Conservation (phyloP, 1,140 invertebrate species). For the Samia ricini region DNA sequence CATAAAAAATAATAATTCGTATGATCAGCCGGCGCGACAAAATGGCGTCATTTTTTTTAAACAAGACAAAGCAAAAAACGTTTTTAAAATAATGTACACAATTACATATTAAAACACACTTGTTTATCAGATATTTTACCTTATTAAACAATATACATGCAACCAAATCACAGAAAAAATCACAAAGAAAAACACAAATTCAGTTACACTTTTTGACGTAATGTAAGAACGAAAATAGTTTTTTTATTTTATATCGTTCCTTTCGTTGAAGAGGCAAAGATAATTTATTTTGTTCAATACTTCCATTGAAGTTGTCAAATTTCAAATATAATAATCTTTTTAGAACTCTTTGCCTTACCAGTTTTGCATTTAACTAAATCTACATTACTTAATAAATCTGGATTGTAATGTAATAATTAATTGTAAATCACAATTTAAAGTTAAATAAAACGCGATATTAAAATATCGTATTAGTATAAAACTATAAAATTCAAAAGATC, state of each 20-base stretch:
- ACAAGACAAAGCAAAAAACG: slow-evolving; percentile 46
- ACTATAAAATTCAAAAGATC: too few relatives aligned
- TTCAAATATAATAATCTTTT: too few relatives aligned
- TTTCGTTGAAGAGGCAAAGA: slow-evolving; percentile 14
- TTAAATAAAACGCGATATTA: too few relatives aligned
- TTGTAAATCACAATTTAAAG: too few relatives aligned
- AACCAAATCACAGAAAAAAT: slow-evolving; percentile 38
- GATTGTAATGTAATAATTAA: too few relatives aligned
- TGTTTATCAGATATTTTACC: slow-evolving; percentile 21
- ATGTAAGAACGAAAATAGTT: slow-evolving; percentile 64
- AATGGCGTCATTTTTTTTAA: slow-evolving; percentile 74
- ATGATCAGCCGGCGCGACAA: slow-evolving; percentile 74
- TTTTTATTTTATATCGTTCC: slow-evolving; percentile 16
- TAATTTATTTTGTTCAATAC: neutral
- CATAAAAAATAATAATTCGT: slow-evolving; percentile 56
- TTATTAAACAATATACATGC: slow-evolving; percentile 38
- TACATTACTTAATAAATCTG: too few relatives aligned
- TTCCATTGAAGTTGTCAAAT: too few relatives aligned
- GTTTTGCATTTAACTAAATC: too few relatives aligned
- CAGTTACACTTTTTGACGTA: slow-evolving; percentile 71
- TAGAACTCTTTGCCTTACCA: too few relatives aligned
- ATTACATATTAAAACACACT: slow-evolving; percentile 2
- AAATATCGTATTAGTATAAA: too few relatives aligned
- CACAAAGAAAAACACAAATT: slow-evolving; percentile 54
- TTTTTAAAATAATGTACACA: slow-evolving; percentile 3